Evolutionary conservation across 2,888 invertebrate species (phyloP), one percentile per base, ranked within the genome.

Genomic region (Tineola bisselliella): DNA sequence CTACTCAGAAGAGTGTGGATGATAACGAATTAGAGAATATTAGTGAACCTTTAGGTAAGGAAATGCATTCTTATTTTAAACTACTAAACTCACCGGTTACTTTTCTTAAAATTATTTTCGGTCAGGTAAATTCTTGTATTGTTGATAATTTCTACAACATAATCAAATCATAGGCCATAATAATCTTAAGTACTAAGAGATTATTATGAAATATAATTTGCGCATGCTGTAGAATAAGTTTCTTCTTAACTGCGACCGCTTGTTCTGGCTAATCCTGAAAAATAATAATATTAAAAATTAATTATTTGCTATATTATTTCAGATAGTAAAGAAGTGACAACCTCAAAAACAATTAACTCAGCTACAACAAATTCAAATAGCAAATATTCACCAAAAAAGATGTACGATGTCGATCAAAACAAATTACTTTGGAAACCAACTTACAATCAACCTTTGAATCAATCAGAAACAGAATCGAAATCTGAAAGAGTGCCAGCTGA

Each of bases 11-110:
- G 64, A 76, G 62, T 62, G 64, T 75, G 8, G 77, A 81, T 65
- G 87, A 87, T 69, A 87, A 86, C 63, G 87, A 87, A 59, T 63
- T 87, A 61, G 86, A 87, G 65, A 86, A 83, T 66, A 80, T 84
- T 63, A 77, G 76, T 30, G 84, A 84, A 73, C 65, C 73, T 62
- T 64, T 69, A 74, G 84, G 87, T 87, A 57, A 71, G 75, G 13
- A 25, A 25, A 25, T n/a, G n/a, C n/a, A n/a, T n/a, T n/a, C n/a
- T n/a, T n/a, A n/a, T n/a, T n/a, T n/a, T n/a, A 25, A 25, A 25
- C 25, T 25, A 25, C n/a, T n/a, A 25, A 25, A 25, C 25, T 25
- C 25, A 25, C 25, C 25, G 6, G 6, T 25, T 25, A 2, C 6
- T 25, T 2, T 25, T 25, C 25, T n/a, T n/a, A n/a, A 25, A 6